Conservation (phyloP, 23 tunicate species). For the Ascidia mentula region DNA sequence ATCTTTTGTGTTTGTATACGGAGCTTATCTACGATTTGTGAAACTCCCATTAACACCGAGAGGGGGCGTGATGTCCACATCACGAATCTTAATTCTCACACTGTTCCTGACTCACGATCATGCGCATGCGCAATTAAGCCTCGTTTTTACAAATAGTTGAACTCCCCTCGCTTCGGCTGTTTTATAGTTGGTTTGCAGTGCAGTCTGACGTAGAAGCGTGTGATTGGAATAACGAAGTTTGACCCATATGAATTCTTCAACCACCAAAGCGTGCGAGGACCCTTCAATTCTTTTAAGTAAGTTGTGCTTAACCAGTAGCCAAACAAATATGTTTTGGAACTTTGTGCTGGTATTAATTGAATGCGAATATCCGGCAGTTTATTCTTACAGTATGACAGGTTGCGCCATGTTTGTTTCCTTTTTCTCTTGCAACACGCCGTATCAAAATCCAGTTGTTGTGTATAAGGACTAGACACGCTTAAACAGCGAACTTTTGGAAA, state of each 20-base stretch:
- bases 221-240: not conserved
- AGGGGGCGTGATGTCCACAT: too few relatives aligned
- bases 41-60: too few relatives aligned
- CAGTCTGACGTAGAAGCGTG: not conserved
- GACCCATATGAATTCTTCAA: not conserved
- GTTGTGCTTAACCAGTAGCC: not conserved
- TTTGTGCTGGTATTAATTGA: not conserved
- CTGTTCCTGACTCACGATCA: constrained; percentile 13
- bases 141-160: not conserved
- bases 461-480: not conserved
- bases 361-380: constrained; percentile 4
- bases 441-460: not conserved
- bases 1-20: too few relatives aligned
- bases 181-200: not conserved
- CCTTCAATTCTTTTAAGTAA: not conserved
- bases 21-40: too few relatives aligned
- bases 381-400: constrained; percentile 8
- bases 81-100: not conserved
- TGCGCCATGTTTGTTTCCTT: constrained; percentile 11
- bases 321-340: not conserved
- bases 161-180: not conserved
- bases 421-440: not conserved
- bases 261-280: not conserved
- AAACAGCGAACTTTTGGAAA: too few relatives aligned
- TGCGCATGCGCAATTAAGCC: constrained; percentile 26